Evolutionary conservation across 2,113 vertebrate genomes (phyloP), one percentile per base, ranked within the genome.

Genomic region (Ctenodactylus gundi): DNA sequence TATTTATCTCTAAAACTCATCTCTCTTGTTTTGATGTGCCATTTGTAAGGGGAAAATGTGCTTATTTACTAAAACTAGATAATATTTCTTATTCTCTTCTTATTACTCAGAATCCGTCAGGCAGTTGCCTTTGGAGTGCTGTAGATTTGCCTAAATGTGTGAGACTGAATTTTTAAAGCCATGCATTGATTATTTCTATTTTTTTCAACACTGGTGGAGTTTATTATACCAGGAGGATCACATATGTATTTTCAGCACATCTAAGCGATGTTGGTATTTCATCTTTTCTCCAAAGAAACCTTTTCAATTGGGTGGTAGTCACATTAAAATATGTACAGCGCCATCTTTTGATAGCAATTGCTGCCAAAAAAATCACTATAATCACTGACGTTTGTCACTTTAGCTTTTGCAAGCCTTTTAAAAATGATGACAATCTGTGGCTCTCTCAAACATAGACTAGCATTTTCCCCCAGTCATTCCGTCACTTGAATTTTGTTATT

Each of bases 401-500:
- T 82, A 78, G 94, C 62, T 88, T 78, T 97, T 93, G 93, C 81
- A 75, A 88, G 85, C 31, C 97, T 97, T 97, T 95, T 85, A 96
- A 97, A 97, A 96, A 97, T 31, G 82, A 95, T 84, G 97, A 94
- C 96, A 97, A 96, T 96, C 95, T 95, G 92, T 41, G 82, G 82
- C 72, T 94, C 75, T 96, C 51, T 97, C 96, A 97, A 93, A 97
- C 91, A 95, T 46, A 97, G 91, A 96, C 85, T 90, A 95, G 83
- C 78, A 93, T 97, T 97, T 97, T 91, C 91, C 96, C 96, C 95
- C 60, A 97, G 97, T 97, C 97, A 97, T 94, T 62, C 91, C 86
- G 51, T 88, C 95, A 73, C 92, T 97, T 97, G 87, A 4, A 97
- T 97, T 97, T 97, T 96, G 94, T 98, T 97, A 93, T 98, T 97